These are phyloP conservation scores for Malurus leucopterus DNA, from an alignment of 2,797 vertebrate species.

Conservation along the genomic window DNA sequence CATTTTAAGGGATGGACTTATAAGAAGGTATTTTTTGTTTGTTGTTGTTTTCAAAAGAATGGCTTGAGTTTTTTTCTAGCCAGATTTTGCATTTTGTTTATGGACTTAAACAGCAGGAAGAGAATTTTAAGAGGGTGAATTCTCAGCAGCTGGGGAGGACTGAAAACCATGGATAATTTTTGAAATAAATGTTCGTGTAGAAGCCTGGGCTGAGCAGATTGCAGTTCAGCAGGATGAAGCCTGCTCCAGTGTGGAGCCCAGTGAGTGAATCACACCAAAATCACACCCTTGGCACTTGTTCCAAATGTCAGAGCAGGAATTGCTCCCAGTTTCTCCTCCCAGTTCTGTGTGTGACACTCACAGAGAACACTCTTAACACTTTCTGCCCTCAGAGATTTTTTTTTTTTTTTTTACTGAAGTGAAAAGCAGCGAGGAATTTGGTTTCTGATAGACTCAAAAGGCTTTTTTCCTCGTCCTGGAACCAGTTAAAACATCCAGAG, in stretches of 20 bases:
- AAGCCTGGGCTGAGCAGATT: background rate
- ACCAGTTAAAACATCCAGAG: background rate
- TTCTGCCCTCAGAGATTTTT: background rate
- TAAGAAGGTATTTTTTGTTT: background rate
- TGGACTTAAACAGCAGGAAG: background rate
- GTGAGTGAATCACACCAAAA: background rate
- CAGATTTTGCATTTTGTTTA: background rate
- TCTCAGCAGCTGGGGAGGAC: background rate
- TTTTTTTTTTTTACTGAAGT: background rate
- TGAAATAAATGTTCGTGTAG: background rate
- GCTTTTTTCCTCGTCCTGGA: background rate
- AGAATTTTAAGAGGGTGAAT: background rate
- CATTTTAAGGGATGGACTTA: background rate
- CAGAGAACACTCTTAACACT: background rate
- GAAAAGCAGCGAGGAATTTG: background rate
- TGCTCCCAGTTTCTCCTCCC: background rate
- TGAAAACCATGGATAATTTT: background rate
- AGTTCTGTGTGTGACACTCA: background rate
- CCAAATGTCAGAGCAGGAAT: background rate
- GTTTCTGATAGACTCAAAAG: background rate
- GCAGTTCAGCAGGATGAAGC: background rate
- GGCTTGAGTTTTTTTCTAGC: background rate
- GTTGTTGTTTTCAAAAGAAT: background rate
- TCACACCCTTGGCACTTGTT: background rate
- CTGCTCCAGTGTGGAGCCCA: background rate